Percentiles rank a stretch among this genome's conserved stretches.
These are phyloP conservation scores for Eupithecia subumbrata DNA, from an alignment of 2,888 invertebrate species.

Conservation along the genomic window DNA sequence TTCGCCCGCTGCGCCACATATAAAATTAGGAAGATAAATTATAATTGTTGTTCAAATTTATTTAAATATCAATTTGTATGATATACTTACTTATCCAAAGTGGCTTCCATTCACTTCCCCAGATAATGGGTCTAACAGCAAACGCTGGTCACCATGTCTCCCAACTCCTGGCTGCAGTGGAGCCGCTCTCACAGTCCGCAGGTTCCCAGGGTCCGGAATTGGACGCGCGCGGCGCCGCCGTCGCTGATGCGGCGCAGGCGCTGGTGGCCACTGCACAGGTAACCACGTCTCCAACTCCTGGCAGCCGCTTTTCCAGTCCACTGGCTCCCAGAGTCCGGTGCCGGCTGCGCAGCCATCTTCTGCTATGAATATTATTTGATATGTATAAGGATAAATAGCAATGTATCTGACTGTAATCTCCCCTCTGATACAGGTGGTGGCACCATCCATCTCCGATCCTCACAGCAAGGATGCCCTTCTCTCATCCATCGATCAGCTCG, in stretches of 20 bases:
- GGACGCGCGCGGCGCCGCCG: constrained; percentile 47
- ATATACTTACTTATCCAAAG: not conserved
- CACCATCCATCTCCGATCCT: constrained; percentile 51
- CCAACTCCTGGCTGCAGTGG: constrained; percentile 52
- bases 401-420: not conserved
- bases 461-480: constrained; percentile 51
- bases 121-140: constrained; percentile 52
- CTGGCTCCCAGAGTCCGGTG: not conserved
- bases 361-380: too few relatives aligned
- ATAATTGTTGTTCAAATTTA: not conserved
- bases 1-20: too few relatives aligned
- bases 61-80: too few relatives aligned
- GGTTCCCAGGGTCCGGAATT: constrained; percentile 47
- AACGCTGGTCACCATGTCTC: constrained; percentile 53
- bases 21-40: too few relatives aligned
- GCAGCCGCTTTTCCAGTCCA: not conserved
- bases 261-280: constrained; percentile 52
- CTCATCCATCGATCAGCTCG: constrained; percentile 48
- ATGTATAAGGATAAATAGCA: not conserved
- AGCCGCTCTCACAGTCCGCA: constrained; percentile 48
- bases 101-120: not conserved
- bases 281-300: not conserved
- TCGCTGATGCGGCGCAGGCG: constrained; percentile 52
- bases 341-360: not conserved
- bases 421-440: constrained; percentile 45